Evolutionary conservation across 23 tunicate species (phyloP), one percentile per base, ranked within the genome.

Genomic region (Styela clava): DNA sequence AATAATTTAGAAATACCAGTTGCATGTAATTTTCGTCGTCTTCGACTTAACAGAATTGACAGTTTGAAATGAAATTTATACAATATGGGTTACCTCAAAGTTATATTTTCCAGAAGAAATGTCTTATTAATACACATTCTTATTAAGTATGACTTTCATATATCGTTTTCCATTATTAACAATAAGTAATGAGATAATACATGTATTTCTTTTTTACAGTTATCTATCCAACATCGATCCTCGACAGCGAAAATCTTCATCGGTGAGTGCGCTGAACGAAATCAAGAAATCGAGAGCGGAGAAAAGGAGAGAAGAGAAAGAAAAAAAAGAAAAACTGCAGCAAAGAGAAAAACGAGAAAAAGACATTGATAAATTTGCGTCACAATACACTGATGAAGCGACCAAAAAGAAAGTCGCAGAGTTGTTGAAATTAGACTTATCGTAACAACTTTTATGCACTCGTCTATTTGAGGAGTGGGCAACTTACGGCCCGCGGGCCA

Each of bases 311-410:
- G 70, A 32, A 31, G 32, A 31, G 28, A 35, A 63, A 33, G 31
- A 61, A 9, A 64, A 64, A 34, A 56, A 30, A 64, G 69, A 64
- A 16, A 69, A 79, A 2, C 18, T 29, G 2, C 23, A 28, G 52
- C 56, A 34, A 44, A 5, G 62, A 31, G 36, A 79, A 33, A 63
- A 67, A 79, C 12, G n/a, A 16, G 83, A 79, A 16, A 73, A 73
- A n/a, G 78, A 71, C 51, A 73, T 83, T 33, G 25, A 32, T 27
- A 28, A 51, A 62, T 69, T 83, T 61, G 86, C 79, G 65, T 29
- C 86, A 31, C 78, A 83, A 61, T 83, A 64, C 3, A 79, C 72
- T 0, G 86, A 74, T 2, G 86, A 73, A 0, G 86, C 72, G 5
- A 74, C 63, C 0, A 61, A 52, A 32, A 73, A 83, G 1, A 52